A percentile compares a stretch with the other conserved stretches of the same genome.
phyloP scores from a whole-genome alignment of 2,888 invertebrate genomes.

The Patella ulyssiponensis region DNA sequence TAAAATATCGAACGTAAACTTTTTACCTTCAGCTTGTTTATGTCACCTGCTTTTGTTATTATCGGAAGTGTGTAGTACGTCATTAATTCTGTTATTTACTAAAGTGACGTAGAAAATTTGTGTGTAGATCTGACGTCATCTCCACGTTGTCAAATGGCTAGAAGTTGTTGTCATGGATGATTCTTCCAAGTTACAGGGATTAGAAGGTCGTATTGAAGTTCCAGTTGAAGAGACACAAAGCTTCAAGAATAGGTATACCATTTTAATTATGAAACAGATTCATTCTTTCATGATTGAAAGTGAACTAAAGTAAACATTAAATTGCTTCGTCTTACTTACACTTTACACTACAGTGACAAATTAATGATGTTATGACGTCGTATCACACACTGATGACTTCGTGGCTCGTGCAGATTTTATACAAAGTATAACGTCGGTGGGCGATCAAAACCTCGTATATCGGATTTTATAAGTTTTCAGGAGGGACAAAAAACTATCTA shows the following conservation, averaged over 20 bases:
- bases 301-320: no score
- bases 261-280: no score
- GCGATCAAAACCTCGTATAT: no score
- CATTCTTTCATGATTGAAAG: no score
- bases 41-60: conserved; percentile 9
- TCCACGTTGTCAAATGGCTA: conserved; percentile 27
- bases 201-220: conserved; percentile 39
- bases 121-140: conserved; percentile 20
- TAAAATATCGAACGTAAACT: not conserved
- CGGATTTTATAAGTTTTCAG: no score
- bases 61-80: conserved; percentile 15
- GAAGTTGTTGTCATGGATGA: conserved; percentile 18
- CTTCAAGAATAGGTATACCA: not conserved
- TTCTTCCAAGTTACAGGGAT: conserved; percentile 14
- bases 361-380: no score
- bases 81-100: not conserved
- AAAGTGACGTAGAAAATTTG: not conserved
- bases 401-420: no score
- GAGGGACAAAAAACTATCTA: no score
- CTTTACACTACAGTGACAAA: no score
- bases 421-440: no score
- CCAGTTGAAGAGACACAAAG: conserved; percentile 12
- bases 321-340: no score
- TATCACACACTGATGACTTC: no score
- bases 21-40: not conserved